Percentiles rank a stretch among this genome's conserved stretches.
Conservation (phyloP, 2,113 vertebrate genomes). For the Lates calcarifer region DNA sequence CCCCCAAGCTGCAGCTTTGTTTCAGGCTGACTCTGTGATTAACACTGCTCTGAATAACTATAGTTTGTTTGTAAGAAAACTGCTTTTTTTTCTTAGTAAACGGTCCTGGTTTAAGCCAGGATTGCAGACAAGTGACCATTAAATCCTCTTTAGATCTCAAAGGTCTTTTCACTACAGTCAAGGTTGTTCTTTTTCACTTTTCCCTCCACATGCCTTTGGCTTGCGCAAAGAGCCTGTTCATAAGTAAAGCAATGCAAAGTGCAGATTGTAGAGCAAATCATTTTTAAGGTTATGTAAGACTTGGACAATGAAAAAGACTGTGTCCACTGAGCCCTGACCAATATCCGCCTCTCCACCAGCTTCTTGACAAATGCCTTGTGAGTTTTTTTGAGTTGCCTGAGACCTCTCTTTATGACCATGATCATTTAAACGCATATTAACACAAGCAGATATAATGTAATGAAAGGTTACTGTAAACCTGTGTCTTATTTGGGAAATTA, state of each 20-base stretch:
- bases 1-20: slow-evolving; percentile 34
- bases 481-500: background rate
- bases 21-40: slow-evolving; percentile 40
- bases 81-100: slow-evolving; percentile 8
- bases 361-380: slow-evolving; percentile 43
- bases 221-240: slow-evolving; percentile 31
- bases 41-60: slow-evolving; percentile 21
- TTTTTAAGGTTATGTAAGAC: slow-evolving; percentile 64
- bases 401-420: background rate
- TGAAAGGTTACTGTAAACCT: background rate
- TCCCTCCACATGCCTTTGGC: slow-evolving; percentile 12
- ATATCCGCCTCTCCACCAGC: slow-evolving; percentile 45
- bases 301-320: slow-evolving; percentile 69
- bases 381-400: slow-evolving; percentile 3
- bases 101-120: slow-evolving; percentile 26
- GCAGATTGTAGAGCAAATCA: slow-evolving; percentile 51
- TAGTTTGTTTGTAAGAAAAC: slow-evolving; percentile 7
- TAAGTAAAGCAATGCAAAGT: slow-evolving; percentile 48
- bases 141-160: slow-evolving; percentile 54
- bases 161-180: slow-evolving; percentile 34
- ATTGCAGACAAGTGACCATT: slow-evolving; percentile 39
- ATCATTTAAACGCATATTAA: background rate
- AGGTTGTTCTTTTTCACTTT: slow-evolving; percentile 5
- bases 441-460: background rate
- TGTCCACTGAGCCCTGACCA: slow-evolving; percentile 66